These are phyloP conservation scores for Danio tinwini DNA, from an alignment of 2,797 vertebrate genomes.

Conservation along the genomic window DNA sequence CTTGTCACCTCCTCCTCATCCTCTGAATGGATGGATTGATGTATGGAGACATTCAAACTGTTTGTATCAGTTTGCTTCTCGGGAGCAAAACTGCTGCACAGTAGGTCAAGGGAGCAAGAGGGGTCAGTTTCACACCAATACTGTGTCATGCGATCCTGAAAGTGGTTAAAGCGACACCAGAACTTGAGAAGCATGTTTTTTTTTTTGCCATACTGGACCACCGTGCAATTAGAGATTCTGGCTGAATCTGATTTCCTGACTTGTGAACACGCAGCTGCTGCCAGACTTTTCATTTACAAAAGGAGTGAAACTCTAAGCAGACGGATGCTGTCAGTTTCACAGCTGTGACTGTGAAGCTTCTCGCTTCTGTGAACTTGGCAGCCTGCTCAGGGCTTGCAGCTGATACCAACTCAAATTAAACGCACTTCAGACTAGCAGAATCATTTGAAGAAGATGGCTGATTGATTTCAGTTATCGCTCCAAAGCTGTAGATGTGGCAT, in stretches of 20 bases:
- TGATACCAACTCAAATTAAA: constrained; percentile 38
- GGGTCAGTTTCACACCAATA: constrained; percentile 23
- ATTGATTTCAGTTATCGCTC: constrained; percentile 10
- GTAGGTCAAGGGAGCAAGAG: constrained; percentile 9
- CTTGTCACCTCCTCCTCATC: background rate
- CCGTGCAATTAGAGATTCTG: background rate
- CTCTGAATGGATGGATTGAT: background rate
- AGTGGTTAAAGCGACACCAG: constrained; percentile 5
- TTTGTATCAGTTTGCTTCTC: constrained; percentile 10
- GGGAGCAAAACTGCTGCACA: background rate
- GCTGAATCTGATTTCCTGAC: constrained; percentile 23
- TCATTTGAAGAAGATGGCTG: constrained; percentile 24
- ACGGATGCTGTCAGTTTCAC: constrained; percentile 37
- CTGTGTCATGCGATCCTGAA: constrained; percentile 13
- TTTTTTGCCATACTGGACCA: constrained; percentile 12
- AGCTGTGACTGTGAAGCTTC: constrained; percentile 51
- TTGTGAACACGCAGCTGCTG: constrained; percentile 48
- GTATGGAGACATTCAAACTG: constrained; percentile 4
- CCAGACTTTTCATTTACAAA: constrained; percentile 42
- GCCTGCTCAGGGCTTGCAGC: constrained; percentile 21
- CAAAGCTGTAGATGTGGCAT: background rate
- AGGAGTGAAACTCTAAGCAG: constrained; percentile 38
- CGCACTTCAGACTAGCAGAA: constrained; percentile 12
- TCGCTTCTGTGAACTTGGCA: constrained; percentile 13
- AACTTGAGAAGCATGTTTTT: constrained; percentile 13